phyloP scores from a whole-genome alignment of 2,113 vertebrate species.

The Nothobranchius kuhntae region DNA sequence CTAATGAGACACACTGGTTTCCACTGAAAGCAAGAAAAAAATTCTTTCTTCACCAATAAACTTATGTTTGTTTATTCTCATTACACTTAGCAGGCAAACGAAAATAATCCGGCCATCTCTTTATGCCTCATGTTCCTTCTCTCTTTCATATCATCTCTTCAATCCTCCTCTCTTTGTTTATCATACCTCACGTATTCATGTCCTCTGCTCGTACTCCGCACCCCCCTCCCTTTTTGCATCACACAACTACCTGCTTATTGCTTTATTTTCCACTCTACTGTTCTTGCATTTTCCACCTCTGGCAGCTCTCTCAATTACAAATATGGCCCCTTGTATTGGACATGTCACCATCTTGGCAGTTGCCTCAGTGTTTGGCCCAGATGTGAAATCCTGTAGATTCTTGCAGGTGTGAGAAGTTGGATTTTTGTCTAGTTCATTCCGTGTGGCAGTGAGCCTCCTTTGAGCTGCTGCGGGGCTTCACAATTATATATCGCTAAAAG shows the following conservation, averaged over 20 bases:
- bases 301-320: slow-evolving; percentile 42
- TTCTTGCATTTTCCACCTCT: slow-evolving; percentile 28
- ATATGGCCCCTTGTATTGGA: slow-evolving; percentile 30
- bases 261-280: slow-evolving; percentile 27
- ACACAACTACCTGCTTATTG: slow-evolving; percentile 32
- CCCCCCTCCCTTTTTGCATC: neutral
- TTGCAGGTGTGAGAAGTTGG: slow-evolving; percentile 24
- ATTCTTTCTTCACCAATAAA: too few relatives aligned
- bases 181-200: slow-evolving; percentile 29
- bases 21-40: neutral
- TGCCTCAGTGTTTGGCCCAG: slow-evolving; percentile 5
- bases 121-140: neutral
- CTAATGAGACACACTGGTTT: slow-evolving; percentile 14
- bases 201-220: neutral
- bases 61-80: neutral
- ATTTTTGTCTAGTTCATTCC: slow-evolving; percentile 22
- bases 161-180: slow-evolving; percentile 26
- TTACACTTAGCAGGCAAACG: slow-evolving; percentile 11
- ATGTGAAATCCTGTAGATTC: slow-evolving; percentile 9
- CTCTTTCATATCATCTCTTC: slow-evolving; percentile 21
- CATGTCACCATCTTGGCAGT: slow-evolving; percentile 14
- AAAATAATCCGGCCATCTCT: slow-evolving; percentile 27
- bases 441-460: slow-evolving; percentile 1
- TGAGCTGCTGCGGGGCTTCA: neutral
- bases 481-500: slow-evolving; percentile 7